Evolutionary conservation across 2,888 invertebrate genomes (phyloP), one percentile per base, ranked within the genome.

Genomic region (Cetonia aurata): DNA sequence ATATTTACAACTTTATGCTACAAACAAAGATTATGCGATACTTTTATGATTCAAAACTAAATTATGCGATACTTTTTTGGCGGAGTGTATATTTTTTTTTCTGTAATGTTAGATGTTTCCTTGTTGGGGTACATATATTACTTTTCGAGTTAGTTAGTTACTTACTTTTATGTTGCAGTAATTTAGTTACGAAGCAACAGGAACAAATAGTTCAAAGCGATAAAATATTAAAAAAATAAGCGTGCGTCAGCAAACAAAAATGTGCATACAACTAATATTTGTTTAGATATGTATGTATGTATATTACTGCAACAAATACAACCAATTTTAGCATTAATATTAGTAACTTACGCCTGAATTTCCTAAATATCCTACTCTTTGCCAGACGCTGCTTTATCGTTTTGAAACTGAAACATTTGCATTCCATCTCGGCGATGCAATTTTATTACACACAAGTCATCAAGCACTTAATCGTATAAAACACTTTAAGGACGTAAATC

Each of bases 341-440:
- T 41, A 52, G 13, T 37, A 62, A 62, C 69, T 70, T 65, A 70
- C 69, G 69, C 37, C 56, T 50, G 48, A 71, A 62, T 71, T 71
- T 71, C 17, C 31, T 60, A 33, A 71, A 71, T 33, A 71, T 50
- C 48, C 68, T 72, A 44, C 67, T 73, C 15, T 70, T 62, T 25
- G 73, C 72, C 33, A 72, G 59, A 8, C 72, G 62, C 56, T 71
- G 70, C 62, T 72, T 73, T 37, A 75, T 50, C 37, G 68, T 73
- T 66, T 71, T 71, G 19, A 75, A 70, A 67, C 70, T 70, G 55
- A 72, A 67, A 67, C 71, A 71, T 50, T 71, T 60, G 55, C 71
- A 71, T 37, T 69, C 71, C 71, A 71, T 71, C 12, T 42, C 65
- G 37, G 41, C 15, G 12, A 41, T 17, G 57, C 33, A 50, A 50